phyloP scores from a whole-genome alignment of 2,113 vertebrate species.

The Daubentonia madagascariensis region DNA sequence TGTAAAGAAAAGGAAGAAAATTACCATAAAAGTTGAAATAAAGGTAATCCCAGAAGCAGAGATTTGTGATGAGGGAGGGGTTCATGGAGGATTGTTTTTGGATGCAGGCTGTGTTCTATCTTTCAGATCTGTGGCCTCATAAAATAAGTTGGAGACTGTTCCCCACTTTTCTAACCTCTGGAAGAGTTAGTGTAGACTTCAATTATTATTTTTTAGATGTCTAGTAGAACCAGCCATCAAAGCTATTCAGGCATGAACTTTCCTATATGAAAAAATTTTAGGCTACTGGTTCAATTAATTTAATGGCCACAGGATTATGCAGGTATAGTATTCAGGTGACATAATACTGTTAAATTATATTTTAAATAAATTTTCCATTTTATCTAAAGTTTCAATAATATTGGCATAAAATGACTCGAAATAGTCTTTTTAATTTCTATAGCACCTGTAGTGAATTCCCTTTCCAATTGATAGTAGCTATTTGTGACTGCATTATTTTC shows the following conservation, averaged over 20 bases:
- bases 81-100: neutral
- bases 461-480: neutral
- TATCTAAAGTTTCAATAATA: neutral
- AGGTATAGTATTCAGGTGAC: neutral
- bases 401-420: neutral
- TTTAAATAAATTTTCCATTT: neutral
- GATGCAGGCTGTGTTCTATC: neutral
- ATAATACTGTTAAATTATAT: neutral
- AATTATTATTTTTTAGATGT: neutral
- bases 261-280: neutral
- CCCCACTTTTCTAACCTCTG: neutral
- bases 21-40: neutral
- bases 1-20: neutral
- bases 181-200: neutral
- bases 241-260: neutral
- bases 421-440: neutral
- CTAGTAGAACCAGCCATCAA: neutral
- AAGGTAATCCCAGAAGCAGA: neutral
- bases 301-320: neutral
- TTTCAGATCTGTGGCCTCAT: neutral
- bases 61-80: neutral
- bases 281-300: neutral
- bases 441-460: neutral
- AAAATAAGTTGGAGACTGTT: neutral
- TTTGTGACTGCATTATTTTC: neutral